phyloP scores from a whole-genome alignment of 2,797 vertebrate genomes.

The Morus bassanus region DNA sequence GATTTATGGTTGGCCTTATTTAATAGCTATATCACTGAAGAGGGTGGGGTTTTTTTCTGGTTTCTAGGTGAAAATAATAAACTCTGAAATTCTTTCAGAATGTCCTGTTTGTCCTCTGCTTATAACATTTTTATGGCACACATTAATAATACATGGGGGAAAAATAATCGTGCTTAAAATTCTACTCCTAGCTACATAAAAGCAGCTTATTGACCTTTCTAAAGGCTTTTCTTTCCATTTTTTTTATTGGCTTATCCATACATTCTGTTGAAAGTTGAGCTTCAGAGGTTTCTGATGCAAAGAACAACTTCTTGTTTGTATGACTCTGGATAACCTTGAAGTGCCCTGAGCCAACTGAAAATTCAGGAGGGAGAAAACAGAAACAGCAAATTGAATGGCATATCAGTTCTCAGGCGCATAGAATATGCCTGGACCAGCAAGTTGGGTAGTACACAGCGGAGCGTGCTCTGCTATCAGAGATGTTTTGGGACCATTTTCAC shows the following conservation, averaged over 20 bases:
- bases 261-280: background rate
- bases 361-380: background rate
- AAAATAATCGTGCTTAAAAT: conserved; percentile 38
- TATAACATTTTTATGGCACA: background rate
- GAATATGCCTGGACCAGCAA: background rate
- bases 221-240: background rate
- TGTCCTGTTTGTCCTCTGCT: background rate
- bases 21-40: background rate
- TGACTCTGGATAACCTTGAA: background rate
- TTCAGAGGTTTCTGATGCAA: background rate
- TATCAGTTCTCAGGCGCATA: background rate
- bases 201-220: conserved; percentile 4
- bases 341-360: background rate
- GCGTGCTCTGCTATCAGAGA: background rate
- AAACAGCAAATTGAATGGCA: background rate
- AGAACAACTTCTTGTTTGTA: background rate
- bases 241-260: background rate
- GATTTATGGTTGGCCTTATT: background rate
- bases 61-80: conserved; percentile 14
- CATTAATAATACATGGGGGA: conserved; percentile 40
- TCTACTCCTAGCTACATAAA: conserved; percentile 26
- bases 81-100: background rate
- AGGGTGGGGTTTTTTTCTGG: background rate
- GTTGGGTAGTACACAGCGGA: background rate
- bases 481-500: background rate